These are phyloP conservation scores for Bubo scandiacus DNA, from an alignment of 2,113 vertebrate species.

Conservation along the genomic window DNA sequence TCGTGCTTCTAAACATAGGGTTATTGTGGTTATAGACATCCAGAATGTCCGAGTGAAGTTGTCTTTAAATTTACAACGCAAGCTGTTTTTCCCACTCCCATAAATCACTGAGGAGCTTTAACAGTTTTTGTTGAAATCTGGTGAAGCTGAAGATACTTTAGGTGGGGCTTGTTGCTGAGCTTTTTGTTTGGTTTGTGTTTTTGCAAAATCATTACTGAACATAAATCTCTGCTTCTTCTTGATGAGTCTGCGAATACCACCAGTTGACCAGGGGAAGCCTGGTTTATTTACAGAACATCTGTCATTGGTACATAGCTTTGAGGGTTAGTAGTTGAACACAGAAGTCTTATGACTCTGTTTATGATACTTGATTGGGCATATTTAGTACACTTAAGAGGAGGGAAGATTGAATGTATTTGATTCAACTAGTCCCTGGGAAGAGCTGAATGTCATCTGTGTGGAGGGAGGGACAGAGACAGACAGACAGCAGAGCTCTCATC, in stretches of 20 bases:
- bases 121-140: not conserved
- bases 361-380: not conserved
- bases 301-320: not conserved
- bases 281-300: not conserved
- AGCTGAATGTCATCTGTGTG: not conserved
- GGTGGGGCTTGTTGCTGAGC: not conserved
- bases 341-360: not conserved
- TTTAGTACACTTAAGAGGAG: not conserved
- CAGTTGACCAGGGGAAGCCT: not conserved
- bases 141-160: not conserved
- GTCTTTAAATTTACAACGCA: not conserved
- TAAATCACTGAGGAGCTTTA: not conserved
- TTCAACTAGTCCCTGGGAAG: not conserved
- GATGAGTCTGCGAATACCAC: not conserved
- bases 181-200: not conserved
- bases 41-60: not conserved
- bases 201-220: not conserved
- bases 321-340: not conserved
- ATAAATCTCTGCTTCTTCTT: not conserved
- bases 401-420: not conserved
- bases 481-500: not conserved
- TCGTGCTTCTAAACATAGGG: not conserved
- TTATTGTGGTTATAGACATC: not conserved
- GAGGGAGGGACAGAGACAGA: not conserved
- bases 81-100: not conserved